Conservation (phyloP, 1,140 invertebrate genomes). For the Eumeta japonica region DNA sequence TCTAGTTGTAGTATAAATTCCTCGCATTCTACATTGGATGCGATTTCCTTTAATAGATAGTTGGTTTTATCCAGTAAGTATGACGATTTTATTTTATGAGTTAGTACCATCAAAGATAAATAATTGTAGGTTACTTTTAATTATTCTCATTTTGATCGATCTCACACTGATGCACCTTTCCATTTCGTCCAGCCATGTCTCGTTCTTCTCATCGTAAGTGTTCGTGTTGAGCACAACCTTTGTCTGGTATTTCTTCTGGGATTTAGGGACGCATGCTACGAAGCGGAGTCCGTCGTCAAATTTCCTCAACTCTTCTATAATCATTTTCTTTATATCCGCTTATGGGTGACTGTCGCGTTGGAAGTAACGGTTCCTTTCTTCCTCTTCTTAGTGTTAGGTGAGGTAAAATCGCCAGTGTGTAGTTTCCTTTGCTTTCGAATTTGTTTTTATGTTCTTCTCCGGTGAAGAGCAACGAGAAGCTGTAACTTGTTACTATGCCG, state of each 20-base stretch:
- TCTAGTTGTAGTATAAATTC: too few species aligned
- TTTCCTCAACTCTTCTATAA: too few species aligned
- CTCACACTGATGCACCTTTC: conserved; percentile 3
- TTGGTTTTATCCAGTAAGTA: too few species aligned
- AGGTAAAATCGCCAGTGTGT: background rate
- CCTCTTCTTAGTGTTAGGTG: conserved; percentile 3
- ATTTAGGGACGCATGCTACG: too few species aligned
- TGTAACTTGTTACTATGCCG: conserved; percentile 1
- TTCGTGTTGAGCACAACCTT: conserved; percentile 5
- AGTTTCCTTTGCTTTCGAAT: background rate
- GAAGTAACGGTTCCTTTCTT: background rate
- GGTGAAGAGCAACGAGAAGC: background rate
- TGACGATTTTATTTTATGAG: conserved; percentile 3
- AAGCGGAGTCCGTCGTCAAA: too few species aligned
- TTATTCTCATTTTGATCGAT: conserved; percentile 3
- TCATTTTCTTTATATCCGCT: too few species aligned
- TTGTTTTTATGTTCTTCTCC: too few species aligned
- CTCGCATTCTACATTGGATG: too few species aligned
- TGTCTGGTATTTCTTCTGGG: too few species aligned
- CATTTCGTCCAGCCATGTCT: conserved; percentile 3
- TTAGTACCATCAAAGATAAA: too few species aligned
- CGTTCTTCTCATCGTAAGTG: conserved; percentile 4
- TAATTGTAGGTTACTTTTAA: too few species aligned
- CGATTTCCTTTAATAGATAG: too few species aligned
- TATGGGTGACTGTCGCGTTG: background rate